Evolutionary conservation across 2,797 vertebrate genomes (phyloP), one percentile per base, ranked within the genome.

Genomic region (Hypotaenidia philippensis): DNA sequence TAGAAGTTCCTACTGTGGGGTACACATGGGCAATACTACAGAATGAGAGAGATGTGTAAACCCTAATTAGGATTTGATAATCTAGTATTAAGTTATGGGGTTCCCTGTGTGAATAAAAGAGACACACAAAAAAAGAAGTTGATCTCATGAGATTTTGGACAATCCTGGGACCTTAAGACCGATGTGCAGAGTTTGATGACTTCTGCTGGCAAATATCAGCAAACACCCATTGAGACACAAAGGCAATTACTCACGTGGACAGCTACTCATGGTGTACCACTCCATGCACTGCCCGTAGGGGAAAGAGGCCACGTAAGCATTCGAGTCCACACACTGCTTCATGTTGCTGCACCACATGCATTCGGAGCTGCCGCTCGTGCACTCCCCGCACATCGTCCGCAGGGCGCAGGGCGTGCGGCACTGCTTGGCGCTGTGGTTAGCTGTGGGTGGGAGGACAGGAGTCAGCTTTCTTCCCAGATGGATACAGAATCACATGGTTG

Each of bases 261-360:
- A 99, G 41, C 97, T 98, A 98, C 98, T 99, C 98, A 99, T 98
- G 66, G 99, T 99, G 96, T 99, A 99, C 99, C 99, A 99, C 97
- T 99, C 99, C 99, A 99, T 99, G 63, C 99, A 99, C 97, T 99
- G 99, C 44, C 99, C 99, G 4, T 98, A 99, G 47, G 99, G 99
- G 97, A 99, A 99, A 44, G 99, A 99, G 83, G 99, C 99, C 95
- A 99, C 99, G 8, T 99, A 99, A 16, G 99, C 99, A 16, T 99
- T 99, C 68, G 99, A 99, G 97, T 99, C 99, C 13, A 99, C 99
- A 2, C 99, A 99, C 97, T 99, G 99, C 97, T 98, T 99, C 99
- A 99, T 99, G 98, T 99, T 99, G 98, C 99, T 99, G 98, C 99
- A 99, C 99, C 99, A 99, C 99, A 99, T 99, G 95, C 99, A 99